phyloP scores from a whole-genome alignment of 1,140 invertebrate species.

The Atta colombica region DNA sequence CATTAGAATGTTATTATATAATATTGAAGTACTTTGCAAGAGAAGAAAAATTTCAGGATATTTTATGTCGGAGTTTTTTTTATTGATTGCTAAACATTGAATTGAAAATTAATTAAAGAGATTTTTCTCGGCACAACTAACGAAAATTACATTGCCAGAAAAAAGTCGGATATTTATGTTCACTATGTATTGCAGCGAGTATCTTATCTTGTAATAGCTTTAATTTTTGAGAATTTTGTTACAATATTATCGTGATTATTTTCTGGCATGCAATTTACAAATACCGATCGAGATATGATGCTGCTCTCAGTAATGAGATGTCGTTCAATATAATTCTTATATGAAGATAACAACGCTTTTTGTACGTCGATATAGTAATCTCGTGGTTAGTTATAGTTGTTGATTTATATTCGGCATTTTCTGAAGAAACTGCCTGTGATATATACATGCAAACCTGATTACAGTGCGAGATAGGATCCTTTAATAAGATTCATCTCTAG shows the following conservation, averaged over 20 bases:
- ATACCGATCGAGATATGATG: constrained; percentile 45
- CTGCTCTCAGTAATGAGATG: constrained; percentile 33
- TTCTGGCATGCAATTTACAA: constrained; percentile 25
- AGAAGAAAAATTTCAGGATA: background rate
- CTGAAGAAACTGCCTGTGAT: background rate
- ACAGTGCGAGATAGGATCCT: constrained; percentile 34
- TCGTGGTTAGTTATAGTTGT: background rate
- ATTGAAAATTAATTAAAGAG: background rate
- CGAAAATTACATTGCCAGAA: background rate
- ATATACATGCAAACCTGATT: constrained; percentile 23
- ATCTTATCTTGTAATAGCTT: background rate
- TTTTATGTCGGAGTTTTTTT: background rate
- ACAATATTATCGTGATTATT: constrained; percentile 17
- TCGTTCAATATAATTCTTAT: constrained; percentile 30
- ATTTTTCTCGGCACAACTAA: background rate
- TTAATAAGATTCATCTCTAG: constrained; percentile 57
- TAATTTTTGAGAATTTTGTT: constrained; percentile 4
- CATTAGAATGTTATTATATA: background rate
- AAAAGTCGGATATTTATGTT: background rate
- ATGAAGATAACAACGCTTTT: constrained; percentile 5
- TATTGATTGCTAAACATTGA: background rate
- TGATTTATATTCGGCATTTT: constrained; percentile 41
- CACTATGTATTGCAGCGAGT: background rate
- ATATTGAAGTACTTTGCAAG: background rate
- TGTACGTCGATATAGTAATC: constrained; percentile 4